phyloP scores from a whole-genome alignment of 2,113 vertebrate genomes.

The Datnioides undecimradiatus region DNA sequence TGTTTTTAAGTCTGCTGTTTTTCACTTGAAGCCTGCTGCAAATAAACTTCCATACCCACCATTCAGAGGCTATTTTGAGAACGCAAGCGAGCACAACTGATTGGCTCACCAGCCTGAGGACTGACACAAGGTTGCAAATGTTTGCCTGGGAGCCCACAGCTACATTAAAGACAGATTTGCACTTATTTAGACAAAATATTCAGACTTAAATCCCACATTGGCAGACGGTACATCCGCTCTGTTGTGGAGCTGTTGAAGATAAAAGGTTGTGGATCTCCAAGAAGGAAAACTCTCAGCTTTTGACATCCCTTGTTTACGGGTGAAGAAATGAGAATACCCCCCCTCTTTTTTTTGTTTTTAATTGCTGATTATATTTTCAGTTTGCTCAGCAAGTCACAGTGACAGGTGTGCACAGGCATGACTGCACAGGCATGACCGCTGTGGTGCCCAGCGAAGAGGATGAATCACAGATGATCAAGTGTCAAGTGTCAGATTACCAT shows the following conservation, averaged over 20 bases:
- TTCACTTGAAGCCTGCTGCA: constrained; percentile 28
- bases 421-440: constrained; percentile 26
- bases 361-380: background rate
- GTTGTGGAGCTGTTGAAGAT: background rate
- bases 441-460: constrained; percentile 1
- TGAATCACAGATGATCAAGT: constrained; percentile 21
- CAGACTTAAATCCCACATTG: background rate
- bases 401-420: constrained; percentile 67
- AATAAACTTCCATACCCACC: constrained; percentile 62
- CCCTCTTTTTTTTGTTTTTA: no score
- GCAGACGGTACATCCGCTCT: background rate
- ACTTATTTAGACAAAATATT: constrained; percentile 22
- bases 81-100: constrained; percentile 47
- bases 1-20: constrained; percentile 32
- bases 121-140: constrained; percentile 46
- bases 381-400: constrained; percentile 24
- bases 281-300: background rate
- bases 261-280: background rate
- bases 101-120: constrained; percentile 29
- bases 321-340: background rate
- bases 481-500: constrained; percentile 17
- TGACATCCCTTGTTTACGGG: background rate
- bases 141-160: constrained; percentile 44
- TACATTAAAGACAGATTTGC: constrained; percentile 18
- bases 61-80: constrained; percentile 72